Evolutionary conservation across 2,113 vertebrate species (phyloP), one percentile per base, ranked within the genome.

Genomic region (Aphyosemion australe): DNA sequence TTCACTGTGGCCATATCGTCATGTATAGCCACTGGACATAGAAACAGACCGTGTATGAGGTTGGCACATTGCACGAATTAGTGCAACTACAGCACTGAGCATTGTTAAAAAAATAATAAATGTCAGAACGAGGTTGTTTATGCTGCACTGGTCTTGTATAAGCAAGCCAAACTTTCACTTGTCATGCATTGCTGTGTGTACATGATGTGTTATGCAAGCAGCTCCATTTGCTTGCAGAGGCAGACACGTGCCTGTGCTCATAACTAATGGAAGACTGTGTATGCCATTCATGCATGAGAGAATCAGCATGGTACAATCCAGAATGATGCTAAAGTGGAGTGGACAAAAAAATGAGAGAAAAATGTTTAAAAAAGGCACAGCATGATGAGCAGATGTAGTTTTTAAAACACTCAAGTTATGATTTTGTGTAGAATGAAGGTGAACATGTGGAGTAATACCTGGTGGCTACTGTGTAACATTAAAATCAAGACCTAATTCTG

Each of bases 201-300:
- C 76, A 71, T 59, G 64, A 69, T 61, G 77, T 72, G 74, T 91
- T 92, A 91, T 61, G 84, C 82, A 88, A 90, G 81, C 62, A 42
- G 70, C 56, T 86, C 63, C 78, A 69, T 83, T 90, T 78, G 79
- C 78, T 86, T 67, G 78, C 83, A 74, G 78, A 67, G 63, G 72
- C 72, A 82, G 79, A 80, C 87, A 88, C 86, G 83, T 87, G 88
- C 83, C 74, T 84, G 65, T 50, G 74, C 85, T 91, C 83, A 90
- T 89, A 91, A 86, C 85, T 91, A 90, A 90, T 86, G 84, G 84
- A 90, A 77, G 83, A 83, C 80, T 84, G 81, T 78, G 76, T 76
- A 73, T 76, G 76, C 82, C 75, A 74, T 86, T 88, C 89, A 89
- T 71, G 86, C 89, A 85, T 88, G 87, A 90, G 61, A 62, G 82